A percentile compares a stretch with the other conserved stretches of the same genome.
Conservation (phyloP, 2,113 vertebrate species). For the Pluvialis apricaria region DNA sequence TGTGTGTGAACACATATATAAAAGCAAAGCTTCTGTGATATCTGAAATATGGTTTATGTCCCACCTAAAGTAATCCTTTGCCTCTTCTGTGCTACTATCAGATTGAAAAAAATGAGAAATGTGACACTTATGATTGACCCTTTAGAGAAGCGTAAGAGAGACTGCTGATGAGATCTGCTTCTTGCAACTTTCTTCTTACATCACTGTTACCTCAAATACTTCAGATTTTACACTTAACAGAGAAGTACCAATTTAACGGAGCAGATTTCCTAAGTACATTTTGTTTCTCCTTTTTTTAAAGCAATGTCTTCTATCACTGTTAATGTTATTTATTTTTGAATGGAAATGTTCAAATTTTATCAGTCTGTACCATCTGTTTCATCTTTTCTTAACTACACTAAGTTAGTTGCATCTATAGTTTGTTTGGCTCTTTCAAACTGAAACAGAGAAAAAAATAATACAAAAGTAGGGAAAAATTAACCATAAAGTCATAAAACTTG, state of each 20-base stretch:
- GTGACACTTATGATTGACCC: not conserved
- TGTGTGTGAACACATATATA: not conserved
- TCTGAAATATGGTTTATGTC: not conserved
- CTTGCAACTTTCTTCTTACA: not conserved
- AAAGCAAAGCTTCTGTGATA: not conserved
- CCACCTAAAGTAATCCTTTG: not conserved
- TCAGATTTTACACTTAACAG: not conserved
- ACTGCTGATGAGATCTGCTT: not conserved
- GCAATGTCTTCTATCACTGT: not conserved
- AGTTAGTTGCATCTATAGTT: not conserved
- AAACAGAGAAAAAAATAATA: not conserved
- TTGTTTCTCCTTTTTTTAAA: not conserved
- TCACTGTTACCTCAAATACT: not conserved
- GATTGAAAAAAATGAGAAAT: not conserved
- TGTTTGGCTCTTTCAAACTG: not conserved
- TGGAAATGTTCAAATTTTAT: not conserved
- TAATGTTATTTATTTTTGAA: not conserved
- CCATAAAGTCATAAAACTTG: constrained; percentile 24
- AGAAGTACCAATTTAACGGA: not conserved
- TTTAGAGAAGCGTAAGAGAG: not conserved
- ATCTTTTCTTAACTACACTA: not conserved
- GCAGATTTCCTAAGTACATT: not conserved
- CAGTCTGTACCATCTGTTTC: not conserved
- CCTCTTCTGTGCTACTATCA: not conserved
- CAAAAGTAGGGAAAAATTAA: not conserved